Conservation (phyloP, 1,140 invertebrate species). For the Ridgeia piscesae region DNA sequence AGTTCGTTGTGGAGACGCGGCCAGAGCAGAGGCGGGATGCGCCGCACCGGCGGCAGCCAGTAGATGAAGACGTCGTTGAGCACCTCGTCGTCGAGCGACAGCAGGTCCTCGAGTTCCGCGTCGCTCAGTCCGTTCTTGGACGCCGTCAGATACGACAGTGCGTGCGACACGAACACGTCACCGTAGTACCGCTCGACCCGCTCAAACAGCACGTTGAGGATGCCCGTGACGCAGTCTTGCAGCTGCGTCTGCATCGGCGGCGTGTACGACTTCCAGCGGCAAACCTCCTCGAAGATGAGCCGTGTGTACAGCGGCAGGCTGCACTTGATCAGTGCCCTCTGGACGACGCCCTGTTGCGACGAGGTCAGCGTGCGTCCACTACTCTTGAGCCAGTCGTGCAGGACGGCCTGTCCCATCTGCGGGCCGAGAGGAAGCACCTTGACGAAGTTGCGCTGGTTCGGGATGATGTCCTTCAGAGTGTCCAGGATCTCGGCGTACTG, state of each 20-base stretch:
- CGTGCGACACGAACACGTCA: conserved; percentile 52
- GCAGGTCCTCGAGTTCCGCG: conserved; percentile 50
- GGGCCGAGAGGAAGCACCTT: conserved; percentile 25
- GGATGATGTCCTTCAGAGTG: conserved; percentile 33
- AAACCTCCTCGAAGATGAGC: conserved; percentile 46
- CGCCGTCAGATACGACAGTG: conserved; percentile 56
- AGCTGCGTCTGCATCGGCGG: conserved; percentile 36
- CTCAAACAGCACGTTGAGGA: conserved; percentile 50
- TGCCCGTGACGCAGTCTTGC: conserved; percentile 37
- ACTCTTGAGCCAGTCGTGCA: conserved; percentile 37
- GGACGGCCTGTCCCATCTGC: conserved; percentile 25
- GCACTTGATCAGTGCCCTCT: conserved; percentile 40
- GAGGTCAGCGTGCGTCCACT: conserved; percentile 37
- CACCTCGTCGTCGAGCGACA: conserved; percentile 54
- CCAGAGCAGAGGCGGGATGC: conserved; percentile 50
- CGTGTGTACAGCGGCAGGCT: conserved; percentile 49
- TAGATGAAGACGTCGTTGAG: conserved; percentile 50
- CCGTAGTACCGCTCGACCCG: conserved; percentile 55
- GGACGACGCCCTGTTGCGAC: conserved; percentile 37
- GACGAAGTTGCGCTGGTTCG: conserved; percentile 20
- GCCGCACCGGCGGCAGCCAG: conserved; percentile 29
- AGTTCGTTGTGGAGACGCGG: conserved; percentile 76
- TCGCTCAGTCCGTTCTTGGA: conserved; percentile 49
- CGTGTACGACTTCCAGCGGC: conserved; percentile 44
- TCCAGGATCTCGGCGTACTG: conserved; percentile 45